Percentiles rank a stretch among this genome's conserved stretches.
These are phyloP conservation scores for Riparia riparia DNA, from an alignment of 2,113 vertebrate genomes.

Conservation along the genomic window DNA sequence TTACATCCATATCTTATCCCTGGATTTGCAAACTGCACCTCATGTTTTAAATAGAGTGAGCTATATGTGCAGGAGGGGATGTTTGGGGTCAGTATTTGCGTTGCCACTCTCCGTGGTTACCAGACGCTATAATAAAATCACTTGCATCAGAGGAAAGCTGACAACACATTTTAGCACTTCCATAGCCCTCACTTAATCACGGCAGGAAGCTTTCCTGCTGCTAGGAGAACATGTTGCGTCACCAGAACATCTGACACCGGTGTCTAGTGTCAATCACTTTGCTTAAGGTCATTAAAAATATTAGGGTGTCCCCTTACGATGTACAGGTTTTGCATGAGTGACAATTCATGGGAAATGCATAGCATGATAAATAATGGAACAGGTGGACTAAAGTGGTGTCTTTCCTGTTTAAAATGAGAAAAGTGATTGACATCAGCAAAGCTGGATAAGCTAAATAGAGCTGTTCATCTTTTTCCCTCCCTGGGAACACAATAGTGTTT, in stretches of 20 bases:
- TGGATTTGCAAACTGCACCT: conserved; percentile 13
- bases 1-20: conserved; percentile 37
- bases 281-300: conserved; percentile 85
- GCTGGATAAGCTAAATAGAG: not conserved
- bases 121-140: conserved; percentile 89
- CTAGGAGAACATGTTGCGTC: conserved; percentile 82
- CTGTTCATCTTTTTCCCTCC: not conserved
- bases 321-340: conserved; percentile 75
- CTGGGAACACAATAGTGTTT: conserved; percentile 13
- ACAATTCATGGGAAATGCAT: conserved; percentile 76
- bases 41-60: conserved; percentile 65
- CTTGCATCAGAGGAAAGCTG: conserved; percentile 94
- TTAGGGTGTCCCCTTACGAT: conserved; percentile 82
- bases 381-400: conserved; percentile 81
- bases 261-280: conserved; percentile 85
- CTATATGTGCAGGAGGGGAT: conserved; percentile 64
- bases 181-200: conserved; percentile 82
- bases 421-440: conserved; percentile 58
- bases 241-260: conserved; percentile 84
- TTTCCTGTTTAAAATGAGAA: conserved; percentile 69
- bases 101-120: conserved; percentile 86
- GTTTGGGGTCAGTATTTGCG: conserved; percentile 86
- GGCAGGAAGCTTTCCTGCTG: conserved; percentile 80
- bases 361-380: conserved; percentile 85
- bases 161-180: conserved; percentile 89